These are phyloP conservation scores for Aradophagus sp. DNA, from an alignment of 1,140 invertebrate species.

Conservation along the genomic window DNA sequence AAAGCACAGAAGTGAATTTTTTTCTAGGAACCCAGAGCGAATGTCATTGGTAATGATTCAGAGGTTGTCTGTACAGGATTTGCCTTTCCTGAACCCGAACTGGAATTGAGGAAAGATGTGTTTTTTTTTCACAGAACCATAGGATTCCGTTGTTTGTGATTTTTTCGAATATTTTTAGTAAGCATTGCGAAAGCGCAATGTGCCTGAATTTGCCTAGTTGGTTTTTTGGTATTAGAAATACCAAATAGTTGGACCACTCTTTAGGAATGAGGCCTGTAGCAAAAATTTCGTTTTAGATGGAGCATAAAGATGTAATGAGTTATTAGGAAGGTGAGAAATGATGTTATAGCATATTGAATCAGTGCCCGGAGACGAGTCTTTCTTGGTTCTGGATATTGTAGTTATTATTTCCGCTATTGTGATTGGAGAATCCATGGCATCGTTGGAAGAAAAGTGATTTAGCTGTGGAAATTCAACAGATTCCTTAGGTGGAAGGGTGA, in stretches of 20 bases:
- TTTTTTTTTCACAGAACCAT: not conserved
- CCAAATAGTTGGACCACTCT: not conserved
- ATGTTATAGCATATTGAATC: slow-evolving; percentile 1
- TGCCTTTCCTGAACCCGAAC: not conserved
- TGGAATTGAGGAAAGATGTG: not conserved
- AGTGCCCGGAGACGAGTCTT: not conserved
- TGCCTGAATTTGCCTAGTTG: not conserved
- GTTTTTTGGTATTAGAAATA: slow-evolving; percentile 1
- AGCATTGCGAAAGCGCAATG: slow-evolving; percentile 1
- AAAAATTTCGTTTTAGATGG: no score
- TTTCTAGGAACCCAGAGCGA: not conserved
- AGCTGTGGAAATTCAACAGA: not conserved
- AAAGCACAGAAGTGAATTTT: not conserved
- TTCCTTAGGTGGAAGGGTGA: not conserved
- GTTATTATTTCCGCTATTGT: not conserved
- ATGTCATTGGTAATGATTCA: not conserved
- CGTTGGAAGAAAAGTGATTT: not conserved
- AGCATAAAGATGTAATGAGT: not conserved
- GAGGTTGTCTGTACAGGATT: not conserved
- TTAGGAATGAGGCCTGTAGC: no score
- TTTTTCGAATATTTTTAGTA: slow-evolving; percentile 3
- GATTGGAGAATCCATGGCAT: not conserved
- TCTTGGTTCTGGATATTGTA: not conserved
- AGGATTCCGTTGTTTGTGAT: not conserved
- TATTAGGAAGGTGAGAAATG: not conserved